These are phyloP conservation scores for Chironex yamaguchii DNA, from an alignment of 30 jellyfish, hydroid and myxozoan genomes.

Conservation along the genomic window DNA sequence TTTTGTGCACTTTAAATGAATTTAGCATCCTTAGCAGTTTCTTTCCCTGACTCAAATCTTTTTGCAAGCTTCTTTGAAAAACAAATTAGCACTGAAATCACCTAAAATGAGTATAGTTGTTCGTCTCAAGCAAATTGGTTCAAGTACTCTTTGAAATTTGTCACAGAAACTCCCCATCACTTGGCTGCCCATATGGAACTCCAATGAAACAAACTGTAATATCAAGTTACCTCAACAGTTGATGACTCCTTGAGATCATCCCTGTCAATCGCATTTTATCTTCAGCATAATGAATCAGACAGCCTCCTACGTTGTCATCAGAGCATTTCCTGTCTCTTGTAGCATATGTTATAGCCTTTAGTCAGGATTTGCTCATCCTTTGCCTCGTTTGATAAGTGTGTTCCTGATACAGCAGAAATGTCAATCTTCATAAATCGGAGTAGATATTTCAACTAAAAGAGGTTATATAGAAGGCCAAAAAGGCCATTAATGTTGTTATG, in stretches of 20 bases:
- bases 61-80: conserved; percentile 25
- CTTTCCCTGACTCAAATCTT: conserved; percentile 57
- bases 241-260: background rate
- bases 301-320: conserved; percentile 27
- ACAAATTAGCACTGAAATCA: conserved; percentile 61
- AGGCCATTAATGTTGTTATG: no score
- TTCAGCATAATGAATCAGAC: conserved; percentile 6
- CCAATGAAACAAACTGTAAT: background rate
- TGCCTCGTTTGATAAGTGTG: background rate
- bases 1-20: conserved; percentile 50
- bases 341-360: background rate
- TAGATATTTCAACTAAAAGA: no score
- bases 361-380: background rate
- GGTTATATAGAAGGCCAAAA: no score
- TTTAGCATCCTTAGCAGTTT: conserved; percentile 54
- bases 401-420: background rate
- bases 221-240: background rate
- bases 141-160: conserved; percentile 42
- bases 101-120: conserved; percentile 42
- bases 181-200: background rate
- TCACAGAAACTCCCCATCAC: background rate
- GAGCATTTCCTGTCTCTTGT: background rate
- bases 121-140: conserved; percentile 62
- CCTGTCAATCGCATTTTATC: conserved; percentile 26
- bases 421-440: no score